A percentile compares a stretch with the other conserved stretches of the same genome.
phyloP scores from a whole-genome alignment of 2,797 vertebrate species.

The Borostomias antarcticus region DNA sequence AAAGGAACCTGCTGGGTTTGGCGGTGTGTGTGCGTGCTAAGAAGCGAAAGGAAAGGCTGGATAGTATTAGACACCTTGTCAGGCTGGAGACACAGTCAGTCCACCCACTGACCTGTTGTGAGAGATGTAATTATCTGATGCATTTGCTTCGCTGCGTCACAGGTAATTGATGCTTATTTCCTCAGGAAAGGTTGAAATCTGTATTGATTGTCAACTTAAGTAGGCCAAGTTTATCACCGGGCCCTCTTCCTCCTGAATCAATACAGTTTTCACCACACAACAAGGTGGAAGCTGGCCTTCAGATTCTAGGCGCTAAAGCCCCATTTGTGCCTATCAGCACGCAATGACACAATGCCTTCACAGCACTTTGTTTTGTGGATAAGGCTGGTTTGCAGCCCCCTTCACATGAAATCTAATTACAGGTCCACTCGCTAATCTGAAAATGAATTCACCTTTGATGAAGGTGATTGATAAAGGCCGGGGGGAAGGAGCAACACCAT shows the following conservation, averaged over 20 bases:
- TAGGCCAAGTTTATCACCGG: slow-evolving; percentile 88
- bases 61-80: slow-evolving; percentile 61
- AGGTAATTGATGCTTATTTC: slow-evolving; percentile 83
- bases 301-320: slow-evolving; percentile 70
- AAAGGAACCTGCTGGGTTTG: slow-evolving; percentile 47
- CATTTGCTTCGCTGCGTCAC: slow-evolving; percentile 65
- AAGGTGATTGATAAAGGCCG: slow-evolving; percentile 69
- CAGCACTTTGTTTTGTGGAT: slow-evolving; percentile 33
- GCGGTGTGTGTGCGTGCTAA: slow-evolving; percentile 43
- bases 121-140: slow-evolving; percentile 77
- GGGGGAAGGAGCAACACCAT: slow-evolving; percentile 30
- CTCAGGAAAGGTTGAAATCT: slow-evolving; percentile 81
- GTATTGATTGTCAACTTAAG: slow-evolving; percentile 88
- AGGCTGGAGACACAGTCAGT: slow-evolving; percentile 55
- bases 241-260: slow-evolving; percentile 69
- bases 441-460: slow-evolving; percentile 73
- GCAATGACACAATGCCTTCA: slow-evolving; percentile 62
- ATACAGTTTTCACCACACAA: slow-evolving; percentile 84
- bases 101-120: slow-evolving; percentile 71
- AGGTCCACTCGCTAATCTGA: slow-evolving; percentile 65
- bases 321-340: slow-evolving; percentile 58
- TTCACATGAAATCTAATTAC: slow-evolving; percentile 70
- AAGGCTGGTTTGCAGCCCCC: slow-evolving; percentile 52
- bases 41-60: slow-evolving; percentile 39
- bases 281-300: slow-evolving; percentile 51